A percentile compares a stretch with the other conserved stretches of the same genome.
Conservation (phyloP, 2,888 invertebrate species). For the Ochropleura leucogaster region DNA sequence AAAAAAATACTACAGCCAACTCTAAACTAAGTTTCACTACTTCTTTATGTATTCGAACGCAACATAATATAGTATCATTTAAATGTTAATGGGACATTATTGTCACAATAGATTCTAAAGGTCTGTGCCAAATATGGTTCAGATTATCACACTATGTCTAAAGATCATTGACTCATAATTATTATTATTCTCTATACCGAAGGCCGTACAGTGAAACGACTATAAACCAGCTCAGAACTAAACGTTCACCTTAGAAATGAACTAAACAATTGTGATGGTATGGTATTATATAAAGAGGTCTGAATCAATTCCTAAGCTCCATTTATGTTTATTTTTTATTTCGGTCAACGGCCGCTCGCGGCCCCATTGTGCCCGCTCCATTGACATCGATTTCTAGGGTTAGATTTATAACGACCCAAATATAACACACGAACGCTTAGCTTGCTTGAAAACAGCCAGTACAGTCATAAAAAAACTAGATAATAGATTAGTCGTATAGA, state of each 20-base stretch:
- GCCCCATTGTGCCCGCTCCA: constrained; percentile 82
- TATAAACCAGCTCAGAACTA: constrained; percentile 22
- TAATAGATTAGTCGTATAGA: constrained; percentile 55
- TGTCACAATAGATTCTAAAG: constrained; percentile 54
- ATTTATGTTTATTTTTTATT: constrained; percentile 85
- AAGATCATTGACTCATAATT: constrained; percentile 63
- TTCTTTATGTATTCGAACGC: constrained; percentile 18
- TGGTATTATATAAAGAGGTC: constrained; percentile 59
- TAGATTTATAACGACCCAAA: constrained; percentile 76
- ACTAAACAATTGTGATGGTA: constrained; percentile 41
- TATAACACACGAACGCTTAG: constrained; percentile 42
- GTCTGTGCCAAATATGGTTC: constrained; percentile 53
- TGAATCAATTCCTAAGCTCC: constrained; percentile 81
- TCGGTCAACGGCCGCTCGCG: constrained; percentile 86
- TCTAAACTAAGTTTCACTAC: not conserved
- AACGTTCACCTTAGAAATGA: constrained; percentile 39
- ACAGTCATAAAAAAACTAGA: constrained; percentile 55
- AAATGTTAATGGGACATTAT: constrained; percentile 50
- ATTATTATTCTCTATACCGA: constrained; percentile 55
- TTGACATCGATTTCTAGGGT: constrained; percentile 86
- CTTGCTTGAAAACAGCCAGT: constrained; percentile 21
- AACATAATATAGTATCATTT: constrained; percentile 26
- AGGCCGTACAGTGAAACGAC: constrained; percentile 47
- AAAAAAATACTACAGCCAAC: not conserved
- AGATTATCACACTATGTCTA: constrained; percentile 54